Conservation (phyloP, 2,888 invertebrate species). For the Pristionchus exspectatus region DNA sequence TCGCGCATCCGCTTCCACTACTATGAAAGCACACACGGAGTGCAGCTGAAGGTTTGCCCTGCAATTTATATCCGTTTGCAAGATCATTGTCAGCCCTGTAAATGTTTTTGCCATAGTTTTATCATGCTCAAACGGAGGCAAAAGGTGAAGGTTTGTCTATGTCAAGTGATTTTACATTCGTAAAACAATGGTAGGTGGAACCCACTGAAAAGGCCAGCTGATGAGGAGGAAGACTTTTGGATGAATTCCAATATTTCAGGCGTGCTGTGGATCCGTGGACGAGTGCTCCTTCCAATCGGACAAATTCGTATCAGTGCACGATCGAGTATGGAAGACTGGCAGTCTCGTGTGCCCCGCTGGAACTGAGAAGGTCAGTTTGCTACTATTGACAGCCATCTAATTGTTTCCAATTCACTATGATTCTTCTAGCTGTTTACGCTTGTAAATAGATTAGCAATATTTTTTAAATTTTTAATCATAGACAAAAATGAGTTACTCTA, state of each 20-base stretch:
- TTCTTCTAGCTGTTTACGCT: too few species aligned
- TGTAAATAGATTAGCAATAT: too few species aligned
- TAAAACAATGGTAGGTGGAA: too few species aligned
- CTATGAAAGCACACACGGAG: constrained; percentile 78
- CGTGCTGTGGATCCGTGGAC: constrained; percentile 69
- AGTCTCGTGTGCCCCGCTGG: constrained; percentile 76
- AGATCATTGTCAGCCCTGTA: too few species aligned
- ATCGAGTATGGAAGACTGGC: constrained; percentile 77
- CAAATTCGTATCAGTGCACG: constrained; percentile 77
- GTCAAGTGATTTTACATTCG: too few species aligned
- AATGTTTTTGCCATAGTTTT: too few species aligned
- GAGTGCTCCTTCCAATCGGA: constrained; percentile 75
- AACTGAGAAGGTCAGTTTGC: constrained; percentile 72
- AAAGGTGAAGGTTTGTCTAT: too few species aligned
- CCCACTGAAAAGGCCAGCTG: too few species aligned
- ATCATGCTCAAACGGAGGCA: too few species aligned
- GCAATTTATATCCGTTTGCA: not conserved
- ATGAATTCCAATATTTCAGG: constrained; percentile 40
- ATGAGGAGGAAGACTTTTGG: too few species aligned
- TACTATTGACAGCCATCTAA: not conserved
- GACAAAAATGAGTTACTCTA: not conserved
- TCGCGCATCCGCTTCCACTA: constrained; percentile 75
- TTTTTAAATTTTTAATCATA: too few species aligned
- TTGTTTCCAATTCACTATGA: not conserved
- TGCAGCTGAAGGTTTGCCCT: constrained; percentile 74